These are phyloP conservation scores for Pseudomyrmex sp. DNA, from an alignment of 1,140 invertebrate species.

Conservation along the genomic window DNA sequence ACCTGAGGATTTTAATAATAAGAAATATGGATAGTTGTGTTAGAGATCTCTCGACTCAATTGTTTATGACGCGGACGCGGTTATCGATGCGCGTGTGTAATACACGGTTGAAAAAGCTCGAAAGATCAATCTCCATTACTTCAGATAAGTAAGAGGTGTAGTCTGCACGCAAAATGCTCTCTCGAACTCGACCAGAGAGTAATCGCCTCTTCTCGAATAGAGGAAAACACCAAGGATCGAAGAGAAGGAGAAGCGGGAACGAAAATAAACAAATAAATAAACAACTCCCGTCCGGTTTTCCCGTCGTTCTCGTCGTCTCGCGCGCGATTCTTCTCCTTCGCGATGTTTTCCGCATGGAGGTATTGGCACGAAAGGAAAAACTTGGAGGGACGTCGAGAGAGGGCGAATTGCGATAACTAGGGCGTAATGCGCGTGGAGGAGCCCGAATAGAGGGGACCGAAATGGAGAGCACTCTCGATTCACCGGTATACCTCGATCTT, in stretches of 20 bases:
- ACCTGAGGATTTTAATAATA: no score
- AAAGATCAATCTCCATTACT: conserved; percentile 20
- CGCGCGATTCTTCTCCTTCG: background rate
- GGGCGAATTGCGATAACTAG: conserved; percentile 70
- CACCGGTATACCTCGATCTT: conserved; percentile 60
- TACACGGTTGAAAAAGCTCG: background rate
- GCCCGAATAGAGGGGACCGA: conserved; percentile 19
- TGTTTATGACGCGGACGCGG: background rate
- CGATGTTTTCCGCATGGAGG: background rate
- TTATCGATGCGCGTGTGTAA: background rate
- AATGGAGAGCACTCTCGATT: conserved; percentile 67
- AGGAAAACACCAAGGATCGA: conserved; percentile 35
- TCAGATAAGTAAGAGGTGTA: conserved; percentile 28
- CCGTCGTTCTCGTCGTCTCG: background rate
- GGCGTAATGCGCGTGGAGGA: conserved; percentile 58
- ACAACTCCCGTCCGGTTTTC: conserved; percentile 13
- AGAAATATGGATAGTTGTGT: no score
- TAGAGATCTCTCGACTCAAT: background rate
- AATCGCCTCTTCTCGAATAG: conserved; percentile 4
- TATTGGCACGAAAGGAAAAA: conserved; percentile 41
- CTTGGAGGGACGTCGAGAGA: conserved; percentile 58
- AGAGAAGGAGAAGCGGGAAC: background rate
- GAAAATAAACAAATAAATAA: background rate
- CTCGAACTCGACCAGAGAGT: background rate
- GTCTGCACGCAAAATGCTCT: background rate